phyloP scores from a whole-genome alignment of 2,888 invertebrate species.

The Trissonchulus latispiculum region DNA sequence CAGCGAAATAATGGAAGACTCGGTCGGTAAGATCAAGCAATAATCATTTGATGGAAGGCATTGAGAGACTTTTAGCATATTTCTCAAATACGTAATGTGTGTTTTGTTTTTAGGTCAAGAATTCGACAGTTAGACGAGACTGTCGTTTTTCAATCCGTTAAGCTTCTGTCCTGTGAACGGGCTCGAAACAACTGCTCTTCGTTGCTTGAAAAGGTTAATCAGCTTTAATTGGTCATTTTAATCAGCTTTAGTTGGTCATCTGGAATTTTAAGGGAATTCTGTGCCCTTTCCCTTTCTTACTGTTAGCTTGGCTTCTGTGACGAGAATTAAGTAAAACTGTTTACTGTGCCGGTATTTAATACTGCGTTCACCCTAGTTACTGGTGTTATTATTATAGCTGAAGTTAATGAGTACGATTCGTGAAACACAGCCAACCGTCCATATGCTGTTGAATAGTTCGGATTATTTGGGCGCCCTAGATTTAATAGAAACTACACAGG shows the following conservation, averaged over 20 bases:
- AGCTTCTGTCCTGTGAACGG: slow-evolving; percentile 54
- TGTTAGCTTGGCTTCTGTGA: slow-evolving; percentile 38
- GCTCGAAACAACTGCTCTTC: slow-evolving; percentile 42
- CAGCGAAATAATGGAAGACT: too few species aligned
- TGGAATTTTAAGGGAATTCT: slow-evolving; percentile 5
- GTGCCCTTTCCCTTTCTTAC: slow-evolving; percentile 27
- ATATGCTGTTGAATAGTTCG: slow-evolving; percentile 78
- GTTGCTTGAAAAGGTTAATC: slow-evolving; percentile 45
- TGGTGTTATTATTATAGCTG: slow-evolving; percentile 51
- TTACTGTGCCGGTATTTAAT: too few species aligned
- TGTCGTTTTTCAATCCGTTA: slow-evolving; percentile 67
- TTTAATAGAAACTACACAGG: slow-evolving; percentile 88
- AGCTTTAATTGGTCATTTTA: slow-evolving; percentile 15
- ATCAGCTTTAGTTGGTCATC: slow-evolving; percentile 13
- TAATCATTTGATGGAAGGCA: too few species aligned
- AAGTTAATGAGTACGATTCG: slow-evolving; percentile 87
- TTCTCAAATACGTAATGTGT: too few species aligned
- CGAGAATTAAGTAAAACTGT: too few species aligned
- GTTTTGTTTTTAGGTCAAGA: slow-evolving; percentile 52
- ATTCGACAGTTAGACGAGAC: slow-evolving; percentile 66
- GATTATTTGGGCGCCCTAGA: slow-evolving; percentile 96
- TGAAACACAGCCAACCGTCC: slow-evolving; percentile 95
- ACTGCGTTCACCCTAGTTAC: too few species aligned
- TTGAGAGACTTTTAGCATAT: too few species aligned
- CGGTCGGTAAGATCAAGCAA: too few species aligned